Percentiles rank a stretch among this genome's conserved stretches.
Conservation (phyloP, 2,797 vertebrate species). For the Hylomyscus alleni region DNA sequence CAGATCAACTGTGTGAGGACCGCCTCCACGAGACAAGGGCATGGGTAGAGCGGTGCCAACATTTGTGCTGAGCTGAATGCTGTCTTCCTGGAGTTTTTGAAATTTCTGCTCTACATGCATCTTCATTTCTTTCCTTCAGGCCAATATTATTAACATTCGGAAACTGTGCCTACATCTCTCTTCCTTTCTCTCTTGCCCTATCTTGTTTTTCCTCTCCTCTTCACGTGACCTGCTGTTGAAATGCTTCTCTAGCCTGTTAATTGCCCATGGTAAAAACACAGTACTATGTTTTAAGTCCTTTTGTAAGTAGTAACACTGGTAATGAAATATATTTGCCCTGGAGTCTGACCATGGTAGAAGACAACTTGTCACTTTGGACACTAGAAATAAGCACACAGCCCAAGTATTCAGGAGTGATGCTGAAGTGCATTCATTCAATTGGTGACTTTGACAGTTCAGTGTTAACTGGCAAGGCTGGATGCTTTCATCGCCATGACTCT, state of each 20-base stretch:
- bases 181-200: neutral
- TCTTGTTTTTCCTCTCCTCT: neutral
- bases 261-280: neutral
- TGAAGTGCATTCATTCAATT: conserved; percentile 38
- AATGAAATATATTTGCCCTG: neutral
- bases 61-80: neutral
- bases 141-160: conserved; percentile 16
- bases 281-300: neutral
- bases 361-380: conserved; percentile 10
- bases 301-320: neutral
- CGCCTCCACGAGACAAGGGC: neutral
- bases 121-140: neutral
- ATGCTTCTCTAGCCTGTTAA: neutral
- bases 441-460: conserved; percentile 35
- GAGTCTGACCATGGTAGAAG: conserved; percentile 18
- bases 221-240: conserved; percentile 21
- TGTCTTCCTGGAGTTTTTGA: conserved; percentile 28
- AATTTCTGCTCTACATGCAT: conserved; percentile 32
- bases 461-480: neutral
- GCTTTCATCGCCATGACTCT: neutral
- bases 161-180: neutral
- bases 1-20: neutral
- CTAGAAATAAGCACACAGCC: neutral
- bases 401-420: neutral
- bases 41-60: neutral